phyloP scores from a whole-genome alignment of 2,113 vertebrate genomes.

The Oceanites oceanicus region DNA sequence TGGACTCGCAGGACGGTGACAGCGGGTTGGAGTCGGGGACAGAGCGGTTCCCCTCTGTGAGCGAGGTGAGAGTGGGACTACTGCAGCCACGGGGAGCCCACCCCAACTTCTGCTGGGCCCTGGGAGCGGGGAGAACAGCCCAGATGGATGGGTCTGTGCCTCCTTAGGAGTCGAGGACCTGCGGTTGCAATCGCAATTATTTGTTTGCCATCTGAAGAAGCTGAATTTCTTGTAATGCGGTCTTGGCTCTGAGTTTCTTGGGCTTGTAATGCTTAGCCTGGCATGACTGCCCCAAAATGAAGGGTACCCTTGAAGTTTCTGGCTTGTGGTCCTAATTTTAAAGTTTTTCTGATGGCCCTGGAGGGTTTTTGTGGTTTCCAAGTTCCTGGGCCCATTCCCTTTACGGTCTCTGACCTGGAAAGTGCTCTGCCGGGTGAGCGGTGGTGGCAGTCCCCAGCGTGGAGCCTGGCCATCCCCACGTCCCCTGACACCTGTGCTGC shows the following conservation, averaged over 20 bases:
- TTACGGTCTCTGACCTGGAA: neutral
- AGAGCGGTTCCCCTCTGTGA: constrained; percentile 66
- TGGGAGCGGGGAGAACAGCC: neutral
- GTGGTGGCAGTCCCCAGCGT: rapidly evolving
- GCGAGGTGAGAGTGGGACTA: constrained; percentile 65
- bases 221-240: rapidly evolving
- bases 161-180: rapidly evolving
- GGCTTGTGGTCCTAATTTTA: neutral
- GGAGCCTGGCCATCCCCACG: rapidly evolving
- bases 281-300: neutral
- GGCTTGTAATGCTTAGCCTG: neutral
- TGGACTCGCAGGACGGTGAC: constrained; percentile 86
- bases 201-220: neutral
- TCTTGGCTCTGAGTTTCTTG: neutral
- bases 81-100: rapidly evolving
- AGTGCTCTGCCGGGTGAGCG: rapidly evolving
- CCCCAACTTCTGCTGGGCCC: neutral
- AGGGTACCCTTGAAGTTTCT: neutral
- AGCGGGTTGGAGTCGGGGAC: constrained; percentile 71
- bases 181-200: rapidly evolving
- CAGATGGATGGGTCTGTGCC: neutral
- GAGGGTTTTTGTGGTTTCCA: neutral
- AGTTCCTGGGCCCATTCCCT: too few relatives aligned
- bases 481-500: neutral
- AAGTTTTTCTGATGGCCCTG: rapidly evolving